Evolutionary conservation across 2,888 invertebrate species (phyloP).

Genomic region (Napeogenes inachia): DNA sequence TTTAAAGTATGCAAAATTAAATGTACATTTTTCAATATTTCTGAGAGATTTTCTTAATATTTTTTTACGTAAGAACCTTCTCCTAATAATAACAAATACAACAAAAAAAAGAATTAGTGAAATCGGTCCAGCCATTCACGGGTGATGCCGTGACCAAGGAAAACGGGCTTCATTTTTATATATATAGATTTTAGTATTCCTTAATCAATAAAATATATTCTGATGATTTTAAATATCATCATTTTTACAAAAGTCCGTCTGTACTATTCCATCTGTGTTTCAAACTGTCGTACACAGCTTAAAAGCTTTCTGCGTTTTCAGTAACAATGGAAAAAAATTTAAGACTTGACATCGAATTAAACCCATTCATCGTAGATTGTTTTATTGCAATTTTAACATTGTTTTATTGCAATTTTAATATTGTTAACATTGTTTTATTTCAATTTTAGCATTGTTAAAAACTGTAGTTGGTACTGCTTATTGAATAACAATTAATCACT

Average conservation of each 20-base stretch:
- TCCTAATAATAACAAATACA: too few relatives aligned
- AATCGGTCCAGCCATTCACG: too few relatives aligned
- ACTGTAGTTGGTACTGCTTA: not conserved
- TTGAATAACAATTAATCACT: constrained; percentile 1
- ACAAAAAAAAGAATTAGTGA: too few relatives aligned
- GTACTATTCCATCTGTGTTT: not conserved
- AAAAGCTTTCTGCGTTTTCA: constrained; percentile 54
- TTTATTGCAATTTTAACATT: not conserved
- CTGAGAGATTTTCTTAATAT: too few relatives aligned
- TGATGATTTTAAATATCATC: too few relatives aligned
- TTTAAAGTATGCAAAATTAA: too few relatives aligned
- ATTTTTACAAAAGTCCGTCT: not conserved
- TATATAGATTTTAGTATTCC: too few relatives aligned
- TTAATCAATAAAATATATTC: too few relatives aligned
- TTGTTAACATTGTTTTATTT: not conserved
- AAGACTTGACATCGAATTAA: constrained; percentile 1
- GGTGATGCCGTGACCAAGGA: too few relatives aligned
- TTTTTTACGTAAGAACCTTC: too few relatives aligned
- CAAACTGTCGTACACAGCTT: constrained; percentile 35
- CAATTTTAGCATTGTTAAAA: not conserved
- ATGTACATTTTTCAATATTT: too few relatives aligned
- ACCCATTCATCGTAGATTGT: not conserved
- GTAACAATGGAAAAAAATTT: constrained; percentile 2
- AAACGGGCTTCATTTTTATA: too few relatives aligned
- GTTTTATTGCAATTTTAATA: not conserved